Evolutionary conservation across 92 coral and sea anemone genomes (phyloP).

Genomic region (Palythoa grandiflora): DNA sequence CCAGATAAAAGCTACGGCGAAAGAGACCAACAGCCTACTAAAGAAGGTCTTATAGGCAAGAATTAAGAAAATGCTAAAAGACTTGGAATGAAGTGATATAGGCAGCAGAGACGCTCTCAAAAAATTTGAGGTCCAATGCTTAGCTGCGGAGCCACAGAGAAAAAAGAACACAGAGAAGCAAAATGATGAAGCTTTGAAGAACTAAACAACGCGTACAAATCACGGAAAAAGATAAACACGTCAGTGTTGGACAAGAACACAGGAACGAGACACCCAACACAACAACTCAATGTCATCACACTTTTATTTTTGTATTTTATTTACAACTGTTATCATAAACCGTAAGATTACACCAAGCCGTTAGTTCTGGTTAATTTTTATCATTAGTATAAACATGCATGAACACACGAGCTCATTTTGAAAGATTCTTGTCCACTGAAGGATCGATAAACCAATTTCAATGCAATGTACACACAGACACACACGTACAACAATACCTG

Average conservation of each 20-base stretch:
- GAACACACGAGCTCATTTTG: neutral
- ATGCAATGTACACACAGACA: neutral
- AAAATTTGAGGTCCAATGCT: too few species aligned
- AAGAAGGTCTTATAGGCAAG: too few species aligned
- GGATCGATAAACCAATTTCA: neutral
- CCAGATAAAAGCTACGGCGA: too few species aligned
- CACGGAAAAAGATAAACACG: neutral
- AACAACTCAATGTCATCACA: neutral
- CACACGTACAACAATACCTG: neutral
- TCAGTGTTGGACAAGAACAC: neutral
- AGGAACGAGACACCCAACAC: neutral
- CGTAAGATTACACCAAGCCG: neutral
- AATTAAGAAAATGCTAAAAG: too few species aligned
- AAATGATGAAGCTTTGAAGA: neutral
- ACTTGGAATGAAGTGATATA: too few species aligned
- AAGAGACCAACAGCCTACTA: too few species aligned
- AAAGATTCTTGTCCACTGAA: neutral
- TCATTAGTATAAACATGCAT: neutral
- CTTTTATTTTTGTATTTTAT: conserved; percentile 17
- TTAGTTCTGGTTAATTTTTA: neutral
- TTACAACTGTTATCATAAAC: neutral
- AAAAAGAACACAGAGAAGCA: neutral
- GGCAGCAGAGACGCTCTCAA: too few species aligned
- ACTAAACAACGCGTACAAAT: neutral
- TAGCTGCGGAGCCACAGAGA: too few species aligned